Percentiles rank a stretch among this genome's conserved stretches.
Conservation (phyloP, 2,888 invertebrate genomes). For the Andricus curvator region DNA sequence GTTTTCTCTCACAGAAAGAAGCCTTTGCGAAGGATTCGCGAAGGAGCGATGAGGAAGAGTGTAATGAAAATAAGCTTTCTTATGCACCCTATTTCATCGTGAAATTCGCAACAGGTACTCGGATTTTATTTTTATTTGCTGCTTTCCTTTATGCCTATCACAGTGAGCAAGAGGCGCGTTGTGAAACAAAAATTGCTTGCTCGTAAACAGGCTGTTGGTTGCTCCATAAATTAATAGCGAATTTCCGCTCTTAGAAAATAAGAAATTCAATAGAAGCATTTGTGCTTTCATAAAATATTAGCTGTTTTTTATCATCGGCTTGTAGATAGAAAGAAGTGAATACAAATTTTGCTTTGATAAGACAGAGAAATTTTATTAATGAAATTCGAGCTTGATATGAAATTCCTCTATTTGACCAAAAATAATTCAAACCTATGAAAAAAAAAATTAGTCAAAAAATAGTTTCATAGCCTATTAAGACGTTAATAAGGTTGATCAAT, state of each 20-base stretch:
- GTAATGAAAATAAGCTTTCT: slow-evolving; percentile 16
- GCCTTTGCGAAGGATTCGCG: neutral
- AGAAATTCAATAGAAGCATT: neutral
- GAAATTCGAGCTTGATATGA: too few relatives aligned
- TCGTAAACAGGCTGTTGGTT: neutral
- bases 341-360: too few relatives aligned
- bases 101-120: slow-evolving; percentile 29
- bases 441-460: too few relatives aligned
- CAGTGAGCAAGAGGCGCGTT: neutral
- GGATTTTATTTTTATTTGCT: slow-evolving; percentile 16
- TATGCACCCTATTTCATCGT: slow-evolving; percentile 7
- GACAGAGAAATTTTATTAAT: too few relatives aligned
- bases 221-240: neutral
- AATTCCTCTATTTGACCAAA: too few relatives aligned
- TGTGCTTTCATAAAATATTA: neutral
- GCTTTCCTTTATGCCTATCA: slow-evolving; percentile 18
- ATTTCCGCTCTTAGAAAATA: neutral
- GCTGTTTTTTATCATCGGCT: slow-evolving; percentile 15
- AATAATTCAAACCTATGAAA: too few relatives aligned
- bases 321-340: too few relatives aligned
- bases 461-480: too few relatives aligned
- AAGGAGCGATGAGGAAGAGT: neutral
- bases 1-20: neutral
- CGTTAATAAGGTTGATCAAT: too few relatives aligned
- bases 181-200: slow-evolving; percentile 14